These are phyloP conservation scores for Falco biarmicus DNA, from an alignment of 2,797 vertebrate genomes.

Conservation along the genomic window DNA sequence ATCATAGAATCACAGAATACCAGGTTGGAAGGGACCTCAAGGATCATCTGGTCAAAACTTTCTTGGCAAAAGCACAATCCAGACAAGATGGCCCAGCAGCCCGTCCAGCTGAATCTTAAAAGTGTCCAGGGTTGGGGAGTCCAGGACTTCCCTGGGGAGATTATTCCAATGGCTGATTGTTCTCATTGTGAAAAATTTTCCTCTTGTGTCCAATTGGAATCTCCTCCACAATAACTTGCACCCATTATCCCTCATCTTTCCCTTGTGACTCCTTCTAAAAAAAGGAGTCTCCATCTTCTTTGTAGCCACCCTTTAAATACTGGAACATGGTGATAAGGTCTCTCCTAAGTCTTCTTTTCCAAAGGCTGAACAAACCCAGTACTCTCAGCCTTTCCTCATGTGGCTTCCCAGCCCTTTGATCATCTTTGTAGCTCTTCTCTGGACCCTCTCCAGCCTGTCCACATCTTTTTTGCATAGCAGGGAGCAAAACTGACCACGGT, in stretches of 20 bases:
- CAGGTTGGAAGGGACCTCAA: not conserved
- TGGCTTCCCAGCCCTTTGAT: not conserved
- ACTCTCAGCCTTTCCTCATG: not conserved
- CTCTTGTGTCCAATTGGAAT: not conserved
- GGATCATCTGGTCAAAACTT: not conserved
- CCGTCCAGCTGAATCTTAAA: not conserved
- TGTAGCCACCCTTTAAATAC: not conserved
- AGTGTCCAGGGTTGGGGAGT: not conserved
- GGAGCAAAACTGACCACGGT: not conserved
- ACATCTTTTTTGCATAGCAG: not conserved
- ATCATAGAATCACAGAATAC: not conserved
- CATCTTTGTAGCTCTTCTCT: not conserved
- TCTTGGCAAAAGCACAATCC: not conserved
- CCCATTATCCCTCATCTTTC: not conserved
- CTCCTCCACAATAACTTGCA: not conserved
- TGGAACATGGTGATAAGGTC: not conserved
- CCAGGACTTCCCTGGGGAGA: not conserved
- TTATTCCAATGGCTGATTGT: not conserved
- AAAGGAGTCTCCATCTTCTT: not conserved
- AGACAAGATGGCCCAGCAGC: not conserved
- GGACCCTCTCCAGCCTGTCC: not conserved
- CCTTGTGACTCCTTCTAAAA: not conserved
- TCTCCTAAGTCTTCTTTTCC: not conserved
- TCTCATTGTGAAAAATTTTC: not conserved
- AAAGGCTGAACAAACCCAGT: not conserved